These are phyloP conservation scores for Mustelus asterias DNA, from an alignment of 2,113 vertebrate species.

Conservation along the genomic window DNA sequence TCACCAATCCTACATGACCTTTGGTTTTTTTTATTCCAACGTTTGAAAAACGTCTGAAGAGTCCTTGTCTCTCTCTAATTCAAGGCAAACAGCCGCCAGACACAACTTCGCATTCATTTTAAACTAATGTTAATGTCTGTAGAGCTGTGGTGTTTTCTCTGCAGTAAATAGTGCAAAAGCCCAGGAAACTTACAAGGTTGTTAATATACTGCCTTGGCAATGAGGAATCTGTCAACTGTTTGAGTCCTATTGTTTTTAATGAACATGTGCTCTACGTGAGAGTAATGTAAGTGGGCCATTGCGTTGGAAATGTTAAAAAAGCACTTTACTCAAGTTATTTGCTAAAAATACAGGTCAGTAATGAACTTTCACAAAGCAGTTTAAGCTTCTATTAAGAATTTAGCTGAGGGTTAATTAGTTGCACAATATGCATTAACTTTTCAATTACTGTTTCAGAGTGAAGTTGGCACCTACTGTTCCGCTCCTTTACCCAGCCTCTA, in stretches of 20 bases:
- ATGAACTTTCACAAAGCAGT: background rate
- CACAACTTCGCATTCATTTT: background rate
- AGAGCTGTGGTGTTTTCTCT: background rate
- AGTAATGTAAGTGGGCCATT: background rate
- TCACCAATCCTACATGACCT: background rate
- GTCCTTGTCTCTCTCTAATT: background rate
- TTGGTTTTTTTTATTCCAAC: background rate
- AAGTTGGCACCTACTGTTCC: slow-evolving; percentile 29
- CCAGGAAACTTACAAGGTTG: background rate
- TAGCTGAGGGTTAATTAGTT: background rate
- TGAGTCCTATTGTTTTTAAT: background rate
- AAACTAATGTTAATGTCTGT: background rate
- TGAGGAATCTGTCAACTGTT: background rate
- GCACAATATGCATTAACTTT: slow-evolving; percentile 20
- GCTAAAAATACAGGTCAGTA: slow-evolving; percentile 22
- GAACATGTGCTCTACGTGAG: background rate
- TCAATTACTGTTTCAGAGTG: slow-evolving; percentile 12
- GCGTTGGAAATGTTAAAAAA: background rate
- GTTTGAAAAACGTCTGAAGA: background rate
- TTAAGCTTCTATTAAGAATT: background rate
- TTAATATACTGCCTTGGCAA: background rate
- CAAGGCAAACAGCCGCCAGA: background rate
- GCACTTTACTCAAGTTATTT: background rate
- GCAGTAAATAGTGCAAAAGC: background rate
- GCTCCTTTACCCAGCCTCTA: background rate